phyloP scores from a whole-genome alignment of 2,113 vertebrate species.

The Dunckerocampus dactyliophorus region DNA sequence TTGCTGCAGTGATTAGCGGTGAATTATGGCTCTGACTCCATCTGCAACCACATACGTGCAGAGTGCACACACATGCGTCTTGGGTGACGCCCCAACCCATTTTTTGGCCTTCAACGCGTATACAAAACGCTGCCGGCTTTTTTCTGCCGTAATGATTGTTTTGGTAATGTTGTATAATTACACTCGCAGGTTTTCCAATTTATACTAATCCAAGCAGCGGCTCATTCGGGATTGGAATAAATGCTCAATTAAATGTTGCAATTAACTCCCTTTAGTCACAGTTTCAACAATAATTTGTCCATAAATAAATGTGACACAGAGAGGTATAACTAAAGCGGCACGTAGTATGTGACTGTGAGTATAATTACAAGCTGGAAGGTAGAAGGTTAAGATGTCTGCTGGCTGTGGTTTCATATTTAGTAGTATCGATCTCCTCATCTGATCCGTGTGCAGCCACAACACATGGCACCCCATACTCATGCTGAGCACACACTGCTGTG shows the following conservation, averaged over 20 bases:
- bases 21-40: conserved; percentile 15
- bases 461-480: background rate
- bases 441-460: background rate
- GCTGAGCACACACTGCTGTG: background rate
- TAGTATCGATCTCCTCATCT: background rate
- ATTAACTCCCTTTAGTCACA: conserved; percentile 18
- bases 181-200: conserved; percentile 17
- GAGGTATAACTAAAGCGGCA: background rate
- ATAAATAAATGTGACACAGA: conserved; percentile 12
- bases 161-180: background rate
- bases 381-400: background rate
- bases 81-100: conserved; percentile 4
- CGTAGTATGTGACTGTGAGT: background rate
- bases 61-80: conserved; percentile 4
- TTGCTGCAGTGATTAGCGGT: conserved; percentile 27
- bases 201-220: conserved; percentile 6
- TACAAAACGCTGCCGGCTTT: background rate
- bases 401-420: background rate
- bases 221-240: background rate
- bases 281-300: conserved; percentile 5
- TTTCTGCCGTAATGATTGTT: conserved; percentile 3
- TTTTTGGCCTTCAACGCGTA: background rate
- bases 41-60: conserved; percentile 25
- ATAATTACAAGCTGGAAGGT: background rate
- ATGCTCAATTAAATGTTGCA: conserved; percentile 6